Base-by-base conservation (phyloP, 2,888 invertebrate species). In the Ennomos quercinarius region DNA sequence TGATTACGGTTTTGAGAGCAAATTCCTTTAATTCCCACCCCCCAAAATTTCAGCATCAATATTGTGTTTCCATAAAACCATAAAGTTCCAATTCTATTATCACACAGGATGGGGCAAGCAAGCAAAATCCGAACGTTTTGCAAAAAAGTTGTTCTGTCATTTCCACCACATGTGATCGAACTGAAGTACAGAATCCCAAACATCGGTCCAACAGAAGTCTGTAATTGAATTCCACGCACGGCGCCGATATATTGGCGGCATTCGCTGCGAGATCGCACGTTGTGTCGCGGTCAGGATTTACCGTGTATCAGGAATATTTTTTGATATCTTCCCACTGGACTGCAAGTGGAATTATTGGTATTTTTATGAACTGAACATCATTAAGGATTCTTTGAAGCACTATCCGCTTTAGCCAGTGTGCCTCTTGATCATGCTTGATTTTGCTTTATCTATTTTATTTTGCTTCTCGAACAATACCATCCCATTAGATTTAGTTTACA, bases 191-290 rank as follows among this genome's bases (percentile, higher is more conserved):
- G 78, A 77, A 74, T 79, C 78, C 78, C 72, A 78, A 80, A 79
- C 76, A 67, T 68, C 67, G 75, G 69, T 78, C 75, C 76, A 78
- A 76, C 76, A 74, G 77, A 72, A 77, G 79, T 75, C 68, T 69
- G 75, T 90, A 89, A 90, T 87, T 84, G 87, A 87, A 91, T 91
- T 87, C 86, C 79, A 72, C 76, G 78, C 83, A 84, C 79, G 81
- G 73, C 67, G 67, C 73, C 76, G 76, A 47, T 59, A 57, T 27
- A 49, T 36, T 50, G 44, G 38, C 71, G 79, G 72, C 72, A 83
- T 84, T 74, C 78, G 60, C 55, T 67, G 74, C 82, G 78, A 72
- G 78, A 74, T 72, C 71, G 70, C 84, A 85, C 86, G 85, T 83
- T 80, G 74, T 76, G 63, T 64, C 80, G 87, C 78, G 89, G 89